phyloP scores from a whole-genome alignment of 2,797 vertebrate genomes.

The Sebastes taczanowskii region DNA sequence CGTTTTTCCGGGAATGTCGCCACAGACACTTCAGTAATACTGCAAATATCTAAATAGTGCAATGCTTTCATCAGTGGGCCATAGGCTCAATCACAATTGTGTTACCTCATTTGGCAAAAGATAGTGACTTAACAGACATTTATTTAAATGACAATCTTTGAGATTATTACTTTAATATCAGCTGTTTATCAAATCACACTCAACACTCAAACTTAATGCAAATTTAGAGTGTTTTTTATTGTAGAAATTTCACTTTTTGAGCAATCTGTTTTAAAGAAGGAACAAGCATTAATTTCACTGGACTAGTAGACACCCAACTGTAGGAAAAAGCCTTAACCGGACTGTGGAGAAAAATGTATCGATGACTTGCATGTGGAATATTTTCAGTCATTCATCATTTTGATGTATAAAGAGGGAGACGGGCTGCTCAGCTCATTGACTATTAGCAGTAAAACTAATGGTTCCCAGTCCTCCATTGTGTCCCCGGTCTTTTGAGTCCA shows the following conservation, averaged over 20 bases:
- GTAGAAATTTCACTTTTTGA: background rate
- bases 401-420: slow-evolving; percentile 24
- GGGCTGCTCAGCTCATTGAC: slow-evolving; percentile 55
- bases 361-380: slow-evolving; percentile 56
- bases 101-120: too few relatives aligned
- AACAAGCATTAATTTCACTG: slow-evolving; percentile 4
- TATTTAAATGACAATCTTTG: too few relatives aligned
- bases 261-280: background rate
- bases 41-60: too few relatives aligned
- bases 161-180: background rate
- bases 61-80: too few relatives aligned
- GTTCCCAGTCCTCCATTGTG: slow-evolving; percentile 37
- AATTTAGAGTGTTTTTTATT: background rate
- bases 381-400: slow-evolving; percentile 47
- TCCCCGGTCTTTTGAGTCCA: slow-evolving; percentile 26
- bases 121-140: too few relatives aligned
- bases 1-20: too few relatives aligned
- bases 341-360: slow-evolving; percentile 16
- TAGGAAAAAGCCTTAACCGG: background rate
- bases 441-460: slow-evolving; percentile 52
- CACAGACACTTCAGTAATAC: too few relatives aligned
- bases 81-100: too few relatives aligned
- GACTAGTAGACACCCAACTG: background rate
- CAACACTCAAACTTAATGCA: background rate
- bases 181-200: background rate